Evolutionary conservation across 1,140 invertebrate genomes (phyloP).

Genomic region (Lepeophtheirus salmonis): DNA sequence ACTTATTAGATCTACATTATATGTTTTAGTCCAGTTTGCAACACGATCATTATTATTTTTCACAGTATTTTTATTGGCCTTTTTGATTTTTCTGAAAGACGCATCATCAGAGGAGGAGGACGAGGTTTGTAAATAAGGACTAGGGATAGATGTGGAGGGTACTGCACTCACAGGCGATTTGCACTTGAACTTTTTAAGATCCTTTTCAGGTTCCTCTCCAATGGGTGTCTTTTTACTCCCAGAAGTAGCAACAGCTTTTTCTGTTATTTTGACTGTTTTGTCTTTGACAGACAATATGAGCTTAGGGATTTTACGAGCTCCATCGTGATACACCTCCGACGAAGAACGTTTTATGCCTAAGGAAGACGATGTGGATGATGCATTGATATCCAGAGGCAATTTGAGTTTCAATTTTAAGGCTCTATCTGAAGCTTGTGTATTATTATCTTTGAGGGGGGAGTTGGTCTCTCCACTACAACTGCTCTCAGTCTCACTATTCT

Average conservation of each 20-base stretch:
- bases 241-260: constrained; percentile 15
- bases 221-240: too few relatives aligned
- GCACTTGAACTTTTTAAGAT: too few relatives aligned
- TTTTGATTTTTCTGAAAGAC: constrained; percentile 6
- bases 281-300: constrained; percentile 20
- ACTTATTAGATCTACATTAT: neutral
- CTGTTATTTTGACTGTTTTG: constrained; percentile 22
- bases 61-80: neutral
- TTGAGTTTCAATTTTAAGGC: constrained; percentile 21
- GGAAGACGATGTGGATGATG: neutral
- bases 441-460: constrained; percentile 15
- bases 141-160: neutral
- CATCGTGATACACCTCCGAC: neutral
- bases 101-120: neutral
- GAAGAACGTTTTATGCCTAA: constrained; percentile 10
- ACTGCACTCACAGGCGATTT: neutral
- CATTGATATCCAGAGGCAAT: constrained; percentile 18
- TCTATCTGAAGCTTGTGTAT: constrained; percentile 24
- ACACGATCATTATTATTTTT: neutral
- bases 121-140: neutral
- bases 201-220: neutral
- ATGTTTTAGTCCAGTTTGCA: neutral
- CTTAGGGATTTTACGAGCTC: constrained; percentile 19
- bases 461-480: constrained; percentile 28
- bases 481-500: constrained; percentile 30